Base-by-base conservation (phyloP, 2,888 invertebrate genomes). In the Camponotus fellah region DNA sequence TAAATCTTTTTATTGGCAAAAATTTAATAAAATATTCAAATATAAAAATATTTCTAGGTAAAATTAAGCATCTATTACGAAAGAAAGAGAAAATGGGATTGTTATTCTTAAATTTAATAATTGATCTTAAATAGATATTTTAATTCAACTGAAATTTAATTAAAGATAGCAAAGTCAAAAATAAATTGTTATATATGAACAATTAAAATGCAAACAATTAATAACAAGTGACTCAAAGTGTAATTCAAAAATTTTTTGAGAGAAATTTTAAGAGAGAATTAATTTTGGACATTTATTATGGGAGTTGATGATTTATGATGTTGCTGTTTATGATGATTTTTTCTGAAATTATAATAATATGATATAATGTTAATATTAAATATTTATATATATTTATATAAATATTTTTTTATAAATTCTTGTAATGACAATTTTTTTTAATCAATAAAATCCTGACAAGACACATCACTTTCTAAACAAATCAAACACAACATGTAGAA, bases 401-500 rank as follows among this genome's bases (percentile, higher is more conserved):
- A 17, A 46, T 46, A 49, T 49, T 17, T 17, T 26, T 72, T 10
- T 26, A 21, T 46, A 26, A 26, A 58, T 21, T 72, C 0, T 40
- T 40, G 3, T 26, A 40, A n/a, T 14, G 2, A 65, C 10, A 75
- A 34, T 46, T 32, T 8, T 37, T 37, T 37, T 65, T 26, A 26
- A 37, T 49, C 68, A 76, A 34, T 43, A 43, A 43, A 17, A n/a
- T 76, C 8, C 17, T 17, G 49, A 14, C 17, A 21, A 40, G 26
- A n/a, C 8, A 14, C n/a, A 43, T 58, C 32, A 40, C 12, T 56
- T 77, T 53, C 26, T 32, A n/a, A 62, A 62, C 10, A 32, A 74
- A 68, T 76, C 21, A 34, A 68, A 34, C 21, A 21, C n/a, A 43
- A 77, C 9, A n/a, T 14, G 26, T 77, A 69, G 49, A 77, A 75